Evolutionary conservation across 1,140 invertebrate genomes (phyloP).

Genomic region (Macrobrachium nipponense): DNA sequence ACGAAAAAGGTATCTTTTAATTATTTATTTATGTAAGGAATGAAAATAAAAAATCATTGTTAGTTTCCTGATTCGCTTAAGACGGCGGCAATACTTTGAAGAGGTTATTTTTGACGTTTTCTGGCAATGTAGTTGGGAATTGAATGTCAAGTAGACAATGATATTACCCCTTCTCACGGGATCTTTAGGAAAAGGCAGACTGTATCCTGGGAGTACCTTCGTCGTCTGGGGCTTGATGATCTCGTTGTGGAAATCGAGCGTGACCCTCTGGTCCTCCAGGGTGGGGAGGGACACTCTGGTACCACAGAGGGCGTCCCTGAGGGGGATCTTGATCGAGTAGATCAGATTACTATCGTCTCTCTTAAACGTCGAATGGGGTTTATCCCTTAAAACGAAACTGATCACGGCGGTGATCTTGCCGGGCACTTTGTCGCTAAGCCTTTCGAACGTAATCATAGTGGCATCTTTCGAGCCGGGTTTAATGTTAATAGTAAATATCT

Average conservation of each 20-base stretch:
- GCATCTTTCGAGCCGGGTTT: conserved; percentile 99
- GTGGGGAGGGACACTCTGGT: conserved; percentile 91
- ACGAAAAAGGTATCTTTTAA: too few relatives aligned
- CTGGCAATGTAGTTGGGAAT: conserved; percentile 89
- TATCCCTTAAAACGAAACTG: conserved; percentile 98
- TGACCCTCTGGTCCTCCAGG: conserved; percentile 85
- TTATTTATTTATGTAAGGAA: too few relatives aligned
- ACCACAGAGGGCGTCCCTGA: conserved; percentile 94
- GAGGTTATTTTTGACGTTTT: conserved; percentile 89
- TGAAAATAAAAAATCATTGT: too few relatives aligned
- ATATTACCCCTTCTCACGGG: conserved; percentile 91
- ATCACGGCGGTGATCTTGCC: conserved; percentile 99
- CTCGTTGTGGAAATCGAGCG: conserved; percentile 85
- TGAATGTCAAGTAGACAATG: conserved; percentile 94
- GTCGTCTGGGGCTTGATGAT: conserved; percentile 93
- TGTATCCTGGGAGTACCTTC: conserved; percentile 91
- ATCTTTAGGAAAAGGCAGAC: conserved; percentile 95
- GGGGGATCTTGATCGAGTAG: conserved; percentile 89
- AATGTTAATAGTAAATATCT: conserved; percentile 97
- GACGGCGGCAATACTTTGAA: conserved; percentile 68
- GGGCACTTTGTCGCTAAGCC: conserved; percentile 96
- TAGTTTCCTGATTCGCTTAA: conserved; percentile 22
- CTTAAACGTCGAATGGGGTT: conserved; percentile 93
- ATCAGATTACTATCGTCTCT: conserved; percentile 94
- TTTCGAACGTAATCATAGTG: conserved; percentile 99